Conservation (phyloP, 2,113 vertebrate species). For the Capricornis sumatraensis region DNA sequence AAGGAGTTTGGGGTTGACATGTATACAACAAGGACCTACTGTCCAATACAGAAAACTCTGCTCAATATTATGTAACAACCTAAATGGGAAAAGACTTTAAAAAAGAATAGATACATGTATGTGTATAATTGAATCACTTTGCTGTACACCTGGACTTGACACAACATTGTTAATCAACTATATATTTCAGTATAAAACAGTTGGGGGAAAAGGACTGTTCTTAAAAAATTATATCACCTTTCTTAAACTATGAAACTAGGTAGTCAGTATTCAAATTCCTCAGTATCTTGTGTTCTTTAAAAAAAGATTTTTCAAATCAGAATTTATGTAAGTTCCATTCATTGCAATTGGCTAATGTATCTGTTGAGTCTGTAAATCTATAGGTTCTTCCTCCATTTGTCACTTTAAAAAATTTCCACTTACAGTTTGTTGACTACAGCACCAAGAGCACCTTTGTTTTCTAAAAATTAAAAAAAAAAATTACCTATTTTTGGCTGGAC, state of each 20-base stretch:
- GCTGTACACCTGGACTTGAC: background rate
- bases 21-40: background rate
- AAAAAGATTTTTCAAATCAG: slow-evolving; percentile 12
- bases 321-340: background rate
- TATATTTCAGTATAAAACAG: background rate
- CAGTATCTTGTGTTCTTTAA: background rate
- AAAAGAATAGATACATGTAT: background rate
- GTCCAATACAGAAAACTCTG: background rate
- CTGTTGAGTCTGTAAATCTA: background rate
- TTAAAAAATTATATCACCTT: background rate
- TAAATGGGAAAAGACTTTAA: background rate
- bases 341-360: background rate
- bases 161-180: background rate
- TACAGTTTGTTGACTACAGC: background rate
- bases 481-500: background rate
- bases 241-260: background rate
- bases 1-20: background rate
- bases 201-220: background rate
- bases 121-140: background rate
- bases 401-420: background rate
- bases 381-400: background rate
- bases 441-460: background rate
- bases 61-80: background rate
- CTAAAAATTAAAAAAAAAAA: background rate
- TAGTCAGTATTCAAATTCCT: background rate